Conservation (phyloP, 2,888 invertebrate genomes). For the Cordilura impudica region DNA sequence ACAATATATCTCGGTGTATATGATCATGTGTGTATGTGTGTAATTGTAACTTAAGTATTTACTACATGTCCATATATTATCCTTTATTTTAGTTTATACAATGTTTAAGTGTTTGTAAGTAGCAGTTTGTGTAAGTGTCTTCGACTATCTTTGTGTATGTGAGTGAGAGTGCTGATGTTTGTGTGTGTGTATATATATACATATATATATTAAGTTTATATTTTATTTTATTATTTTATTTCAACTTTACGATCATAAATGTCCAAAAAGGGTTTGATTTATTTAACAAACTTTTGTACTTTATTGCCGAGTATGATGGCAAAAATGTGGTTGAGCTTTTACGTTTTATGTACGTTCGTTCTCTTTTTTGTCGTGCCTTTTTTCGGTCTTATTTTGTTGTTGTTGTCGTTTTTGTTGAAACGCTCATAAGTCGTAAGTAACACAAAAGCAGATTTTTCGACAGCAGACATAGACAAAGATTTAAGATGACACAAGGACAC, state of each 20-base stretch:
- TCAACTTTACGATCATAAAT: constrained; percentile 78
- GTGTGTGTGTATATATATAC: background rate
- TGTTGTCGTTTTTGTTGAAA: constrained; percentile 17
- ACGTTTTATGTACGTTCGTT: constrained; percentile 46
- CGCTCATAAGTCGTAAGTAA: constrained; percentile 61
- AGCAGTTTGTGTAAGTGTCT: background rate
- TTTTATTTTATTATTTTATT: constrained; percentile 72
- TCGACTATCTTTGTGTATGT: background rate
- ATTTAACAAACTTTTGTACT: constrained; percentile 73
- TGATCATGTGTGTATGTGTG: constrained; percentile 20
- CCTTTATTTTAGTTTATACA: constrained; percentile 50
- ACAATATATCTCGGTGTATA: too few species aligned
- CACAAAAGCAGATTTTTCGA: constrained; percentile 63
- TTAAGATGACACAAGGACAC: constrained; percentile 66
- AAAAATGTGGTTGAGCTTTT: constrained; percentile 63
- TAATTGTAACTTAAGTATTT: constrained; percentile 35
- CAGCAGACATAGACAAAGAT: constrained; percentile 63
- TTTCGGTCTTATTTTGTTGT: background rate
- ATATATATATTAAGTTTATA: constrained; percentile 20
- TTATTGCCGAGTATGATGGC: constrained; percentile 64
- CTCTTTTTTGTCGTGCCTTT: background rate
- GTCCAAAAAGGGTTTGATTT: constrained; percentile 78
- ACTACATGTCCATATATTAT: constrained; percentile 45
- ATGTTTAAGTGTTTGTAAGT: constrained; percentile 8
- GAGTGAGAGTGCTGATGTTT: background rate